phyloP scores from a whole-genome alignment of 2,888 invertebrate species.

The Syrphus vitripennis region DNA sequence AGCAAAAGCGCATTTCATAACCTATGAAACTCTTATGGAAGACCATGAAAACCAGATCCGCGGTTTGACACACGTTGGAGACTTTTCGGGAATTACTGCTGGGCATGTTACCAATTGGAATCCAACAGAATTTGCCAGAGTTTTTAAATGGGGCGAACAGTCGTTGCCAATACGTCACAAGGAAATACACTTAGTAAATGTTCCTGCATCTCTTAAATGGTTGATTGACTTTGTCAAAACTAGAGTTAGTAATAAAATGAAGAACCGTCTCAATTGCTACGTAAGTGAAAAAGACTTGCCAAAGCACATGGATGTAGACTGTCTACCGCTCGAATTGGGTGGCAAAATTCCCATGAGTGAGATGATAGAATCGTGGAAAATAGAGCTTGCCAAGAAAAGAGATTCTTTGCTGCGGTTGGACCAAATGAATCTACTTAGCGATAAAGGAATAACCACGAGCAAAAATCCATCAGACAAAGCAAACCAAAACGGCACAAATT shows the following conservation, averaged over 20 bases:
- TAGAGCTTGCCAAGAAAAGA: conserved; percentile 84
- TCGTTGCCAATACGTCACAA: conserved; percentile 91
- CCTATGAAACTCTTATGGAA: conserved; percentile 89
- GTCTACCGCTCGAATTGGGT: conserved; percentile 88
- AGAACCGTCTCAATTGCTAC: conserved; percentile 85
- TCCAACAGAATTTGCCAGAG: conserved; percentile 86
- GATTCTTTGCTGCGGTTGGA: conserved; percentile 84
- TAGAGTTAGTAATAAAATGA: conserved; percentile 87
- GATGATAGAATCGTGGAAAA: conserved; percentile 87
- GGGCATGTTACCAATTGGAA: conserved; percentile 88
- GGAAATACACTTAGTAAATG: conserved; percentile 87
- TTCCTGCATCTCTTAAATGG: conserved; percentile 88
- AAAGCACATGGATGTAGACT: conserved; percentile 83
- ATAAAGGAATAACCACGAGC: conserved; percentile 83
- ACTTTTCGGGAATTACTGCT: conserved; percentile 84
- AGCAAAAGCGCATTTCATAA: conserved; percentile 86
- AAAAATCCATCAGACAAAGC: conserved; percentile 76
- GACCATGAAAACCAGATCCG: conserved; percentile 89
- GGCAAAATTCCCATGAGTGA: conserved; percentile 86
- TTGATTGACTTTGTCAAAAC: conserved; percentile 88
- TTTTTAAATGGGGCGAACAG: conserved; percentile 91
- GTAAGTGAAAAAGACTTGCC: conserved; percentile 84
- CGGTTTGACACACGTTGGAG: conserved; percentile 88
- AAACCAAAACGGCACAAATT: conserved; percentile 77
- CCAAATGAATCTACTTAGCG: conserved; percentile 85